Conservation (phyloP, 1,140 invertebrate genomes). For the Papilio machaon region DNA sequence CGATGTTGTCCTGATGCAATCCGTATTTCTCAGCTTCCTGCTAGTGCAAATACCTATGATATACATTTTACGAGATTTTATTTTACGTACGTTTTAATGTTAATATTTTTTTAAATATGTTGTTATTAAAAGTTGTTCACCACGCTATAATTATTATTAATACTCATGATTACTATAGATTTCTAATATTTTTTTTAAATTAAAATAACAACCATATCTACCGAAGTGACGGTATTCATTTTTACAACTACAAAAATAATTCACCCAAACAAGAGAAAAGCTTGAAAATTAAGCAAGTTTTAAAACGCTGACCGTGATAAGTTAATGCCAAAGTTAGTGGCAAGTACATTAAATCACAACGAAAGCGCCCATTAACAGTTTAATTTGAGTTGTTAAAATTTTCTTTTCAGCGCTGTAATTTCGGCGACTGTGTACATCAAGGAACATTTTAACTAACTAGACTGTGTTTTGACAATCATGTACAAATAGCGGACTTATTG, state of each 20-base stretch:
- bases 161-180: not conserved
- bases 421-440: not conserved
- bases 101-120: no score
- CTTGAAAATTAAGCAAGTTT: conserved; percentile 11
- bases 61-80: no score
- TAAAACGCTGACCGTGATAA: conserved; percentile 24
- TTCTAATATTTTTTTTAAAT: not conserved
- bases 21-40: no score
- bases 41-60: no score
- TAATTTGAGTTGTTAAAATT: conserved; percentile 22
- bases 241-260: not conserved
- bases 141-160: not conserved
- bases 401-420: conserved; percentile 5
- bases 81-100: no score
- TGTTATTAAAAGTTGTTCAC: not conserved
- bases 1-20: no score
- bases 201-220: not conserved
- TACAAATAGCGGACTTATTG: not conserved
- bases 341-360: conserved; percentile 28
- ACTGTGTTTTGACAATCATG: not conserved
- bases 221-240: not conserved
- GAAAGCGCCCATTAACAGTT: conserved; percentile 23
- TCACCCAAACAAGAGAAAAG: conserved; percentile 2
- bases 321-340: conserved; percentile 22
- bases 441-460: not conserved